A percentile compares a stretch with the other conserved stretches of the same genome.
These are phyloP conservation scores for Montipora capricornis DNA, from an alignment of 64 coral and sea anemone genomes.

Conservation along the genomic window DNA sequence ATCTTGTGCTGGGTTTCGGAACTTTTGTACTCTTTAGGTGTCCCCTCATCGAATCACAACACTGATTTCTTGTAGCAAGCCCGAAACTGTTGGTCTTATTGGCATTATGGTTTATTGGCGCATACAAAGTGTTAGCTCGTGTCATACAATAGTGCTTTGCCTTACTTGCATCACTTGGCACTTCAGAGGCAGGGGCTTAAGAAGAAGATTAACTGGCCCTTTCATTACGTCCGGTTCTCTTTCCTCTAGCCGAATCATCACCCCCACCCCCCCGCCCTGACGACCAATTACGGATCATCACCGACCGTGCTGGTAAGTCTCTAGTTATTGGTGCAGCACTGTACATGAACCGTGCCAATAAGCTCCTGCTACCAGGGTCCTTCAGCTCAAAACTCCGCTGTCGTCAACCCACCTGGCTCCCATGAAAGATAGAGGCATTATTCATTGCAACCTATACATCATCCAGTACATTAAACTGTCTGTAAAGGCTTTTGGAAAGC, in stretches of 20 bases:
- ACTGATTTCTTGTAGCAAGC: not conserved
- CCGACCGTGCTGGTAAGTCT: too few relatives aligned
- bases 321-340: too few relatives aligned
- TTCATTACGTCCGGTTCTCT: not conserved
- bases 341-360: too few relatives aligned
- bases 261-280: too few relatives aligned
- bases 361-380: too few relatives aligned
- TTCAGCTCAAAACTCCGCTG: too few relatives aligned
- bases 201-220: not conserved
- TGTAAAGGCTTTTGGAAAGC: too few relatives aligned
- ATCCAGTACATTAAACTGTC: too few relatives aligned
- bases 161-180: conserved; percentile 12
- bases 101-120: not conserved
- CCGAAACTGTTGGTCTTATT: not conserved
- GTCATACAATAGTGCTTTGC: not conserved
- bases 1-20: not conserved
- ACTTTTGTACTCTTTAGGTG: not conserved
- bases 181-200: conserved; percentile 2
- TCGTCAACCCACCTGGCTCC: too few relatives aligned
- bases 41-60: not conserved
- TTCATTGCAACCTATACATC: too few relatives aligned
- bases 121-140: not conserved
- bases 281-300: too few relatives aligned
- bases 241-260: not conserved
- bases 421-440: too few relatives aligned